phyloP scores from a whole-genome alignment of 2,888 invertebrate species.

The Apoderus coryli region DNA sequence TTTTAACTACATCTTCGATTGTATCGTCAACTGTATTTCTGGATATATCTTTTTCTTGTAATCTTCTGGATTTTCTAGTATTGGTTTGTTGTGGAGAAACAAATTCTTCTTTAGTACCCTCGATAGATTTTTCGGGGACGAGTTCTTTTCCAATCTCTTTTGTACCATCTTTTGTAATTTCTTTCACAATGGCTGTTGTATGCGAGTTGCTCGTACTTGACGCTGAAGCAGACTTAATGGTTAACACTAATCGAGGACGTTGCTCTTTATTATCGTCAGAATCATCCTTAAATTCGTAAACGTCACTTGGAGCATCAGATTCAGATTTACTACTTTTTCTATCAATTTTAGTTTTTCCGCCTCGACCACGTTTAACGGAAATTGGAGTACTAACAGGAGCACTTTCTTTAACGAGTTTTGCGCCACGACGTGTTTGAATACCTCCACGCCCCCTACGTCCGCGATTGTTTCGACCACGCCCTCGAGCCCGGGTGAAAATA shows the following conservation, averaged over 20 bases:
- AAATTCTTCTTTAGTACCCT: slow-evolving; percentile 45
- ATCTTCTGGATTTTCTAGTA: slow-evolving; percentile 65
- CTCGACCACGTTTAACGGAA: slow-evolving; percentile 33
- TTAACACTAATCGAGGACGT: slow-evolving; percentile 63
- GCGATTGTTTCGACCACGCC: slow-evolving; percentile 29
- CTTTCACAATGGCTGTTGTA: slow-evolving; percentile 34
- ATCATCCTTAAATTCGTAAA: slow-evolving; percentile 86
- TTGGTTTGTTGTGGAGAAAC: slow-evolving; percentile 42
- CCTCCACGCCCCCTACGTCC: slow-evolving; percentile 15
- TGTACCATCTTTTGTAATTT: slow-evolving; percentile 27
- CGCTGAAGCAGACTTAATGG: slow-evolving; percentile 58
- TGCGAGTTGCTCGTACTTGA: slow-evolving; percentile 27
- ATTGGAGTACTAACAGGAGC: slow-evolving; percentile 19
- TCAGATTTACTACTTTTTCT: slow-evolving; percentile 40
- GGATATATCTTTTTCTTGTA: slow-evolving; percentile 63
- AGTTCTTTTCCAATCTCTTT: slow-evolving; percentile 20
- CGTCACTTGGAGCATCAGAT: slow-evolving; percentile 50
- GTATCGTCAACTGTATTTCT: slow-evolving; percentile 72
- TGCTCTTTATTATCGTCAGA: slow-evolving; percentile 58
- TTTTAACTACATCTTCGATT: slow-evolving; percentile 79
- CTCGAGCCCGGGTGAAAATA: slow-evolving; percentile 18
- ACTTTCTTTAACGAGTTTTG: slow-evolving; percentile 19
- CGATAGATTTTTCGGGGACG: slow-evolving; percentile 36
- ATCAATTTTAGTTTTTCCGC: slow-evolving; percentile 38
- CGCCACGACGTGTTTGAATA: slow-evolving; percentile 39